phyloP scores from a whole-genome alignment of 2,888 invertebrate genomes.

The Eupsilia transversa region DNA sequence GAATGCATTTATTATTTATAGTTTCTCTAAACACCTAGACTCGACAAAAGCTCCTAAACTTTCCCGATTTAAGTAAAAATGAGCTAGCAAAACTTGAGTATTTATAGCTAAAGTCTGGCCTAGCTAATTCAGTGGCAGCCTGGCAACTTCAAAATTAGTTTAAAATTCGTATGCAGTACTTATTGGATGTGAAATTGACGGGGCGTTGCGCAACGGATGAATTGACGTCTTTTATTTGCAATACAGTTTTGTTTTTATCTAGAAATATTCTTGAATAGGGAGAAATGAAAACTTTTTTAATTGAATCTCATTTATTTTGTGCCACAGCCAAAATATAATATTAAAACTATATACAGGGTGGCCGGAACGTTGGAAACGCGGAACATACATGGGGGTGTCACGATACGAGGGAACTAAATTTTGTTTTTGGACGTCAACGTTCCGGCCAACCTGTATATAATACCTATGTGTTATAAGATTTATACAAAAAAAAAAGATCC shows the following conservation, averaged over 20 bases:
- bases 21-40: conserved; percentile 26
- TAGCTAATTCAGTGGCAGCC: conserved; percentile 32
- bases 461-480: too few relatives aligned
- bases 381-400: too few relatives aligned
- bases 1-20: conserved; percentile 40
- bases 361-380: too few relatives aligned
- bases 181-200: conserved; percentile 57
- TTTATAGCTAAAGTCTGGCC: conserved; percentile 49
- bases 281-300: not conserved
- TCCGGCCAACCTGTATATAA: too few relatives aligned
- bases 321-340: too few relatives aligned
- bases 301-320: too few relatives aligned
- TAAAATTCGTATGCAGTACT: conserved; percentile 40
- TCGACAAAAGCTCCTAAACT: conserved; percentile 30
- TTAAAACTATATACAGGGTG: too few relatives aligned
- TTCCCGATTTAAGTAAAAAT: conserved; percentile 42
- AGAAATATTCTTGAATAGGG: not conserved
- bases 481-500: not conserved
- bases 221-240: not conserved
- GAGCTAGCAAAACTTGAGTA: conserved; percentile 36
- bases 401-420: too few relatives aligned
- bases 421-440: too few relatives aligned
- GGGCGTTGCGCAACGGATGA: not conserved
- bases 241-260: not conserved
- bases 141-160: conserved; percentile 55